phyloP scores from a whole-genome alignment of 2,888 invertebrate species.

The Tupiocoris notatus region DNA sequence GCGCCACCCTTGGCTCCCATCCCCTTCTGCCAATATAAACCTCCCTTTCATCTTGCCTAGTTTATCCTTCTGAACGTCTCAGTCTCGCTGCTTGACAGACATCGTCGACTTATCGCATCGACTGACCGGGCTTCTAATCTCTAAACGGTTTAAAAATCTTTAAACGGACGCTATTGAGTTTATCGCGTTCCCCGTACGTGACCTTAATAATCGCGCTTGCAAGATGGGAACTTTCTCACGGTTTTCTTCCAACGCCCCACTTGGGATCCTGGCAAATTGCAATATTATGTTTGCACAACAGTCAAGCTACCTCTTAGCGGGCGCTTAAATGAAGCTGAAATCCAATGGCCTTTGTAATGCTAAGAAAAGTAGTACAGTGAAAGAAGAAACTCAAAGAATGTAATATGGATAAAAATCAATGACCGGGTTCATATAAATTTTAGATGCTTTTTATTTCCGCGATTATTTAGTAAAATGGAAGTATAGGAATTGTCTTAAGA shows the following conservation, averaged over 20 bases:
- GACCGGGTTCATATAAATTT: too few species aligned
- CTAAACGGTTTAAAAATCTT: not conserved
- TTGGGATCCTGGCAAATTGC: not conserved
- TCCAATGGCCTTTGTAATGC: too few species aligned
- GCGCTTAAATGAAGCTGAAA: too few species aligned
- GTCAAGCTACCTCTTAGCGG: too few species aligned
- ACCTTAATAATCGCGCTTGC: not conserved
- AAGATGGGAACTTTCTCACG: not conserved
- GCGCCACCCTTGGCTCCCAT: not conserved
- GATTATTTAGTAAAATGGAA: too few species aligned
- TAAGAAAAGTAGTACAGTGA: too few species aligned
- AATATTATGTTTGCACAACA: not conserved
- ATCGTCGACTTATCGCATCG: not conserved
- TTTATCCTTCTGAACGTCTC: not conserved
- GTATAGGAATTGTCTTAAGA: too few species aligned
- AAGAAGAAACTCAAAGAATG: too few species aligned
- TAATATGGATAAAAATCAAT: too few species aligned
- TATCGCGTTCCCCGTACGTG: not conserved
- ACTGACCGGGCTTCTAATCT: not conserved
- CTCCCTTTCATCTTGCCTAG: not conserved
- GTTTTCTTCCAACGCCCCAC: not conserved
- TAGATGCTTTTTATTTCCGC: too few species aligned
- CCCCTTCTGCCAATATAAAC: not conserved
- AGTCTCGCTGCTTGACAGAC: not conserved
- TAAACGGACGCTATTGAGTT: too few species aligned